phyloP scores from a whole-genome alignment of 2,113 vertebrate species.

The Campylomormyrus tamandua region DNA sequence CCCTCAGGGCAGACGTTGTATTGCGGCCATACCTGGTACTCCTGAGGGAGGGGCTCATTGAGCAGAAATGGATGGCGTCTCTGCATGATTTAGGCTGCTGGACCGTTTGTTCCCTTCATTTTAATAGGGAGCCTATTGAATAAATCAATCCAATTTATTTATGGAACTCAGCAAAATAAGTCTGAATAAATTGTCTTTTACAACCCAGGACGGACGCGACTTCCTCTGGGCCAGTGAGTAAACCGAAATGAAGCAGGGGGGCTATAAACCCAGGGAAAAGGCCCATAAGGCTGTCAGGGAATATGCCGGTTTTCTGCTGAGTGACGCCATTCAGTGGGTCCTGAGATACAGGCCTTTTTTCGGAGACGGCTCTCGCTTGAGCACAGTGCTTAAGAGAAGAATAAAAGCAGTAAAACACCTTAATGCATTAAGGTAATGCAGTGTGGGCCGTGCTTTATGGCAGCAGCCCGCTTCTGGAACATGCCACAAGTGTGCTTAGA shows the following conservation, averaged over 20 bases:
- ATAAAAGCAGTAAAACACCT: conserved; percentile 51
- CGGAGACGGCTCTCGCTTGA: neutral
- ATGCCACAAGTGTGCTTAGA: conserved; percentile 37
- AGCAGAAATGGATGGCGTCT: conserved; percentile 9
- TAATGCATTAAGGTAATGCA: conserved; percentile 56
- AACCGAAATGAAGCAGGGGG: conserved; percentile 52
- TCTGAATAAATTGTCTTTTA: conserved; percentile 46
- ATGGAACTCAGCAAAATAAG: conserved; percentile 33
- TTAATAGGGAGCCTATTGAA: conserved; percentile 33
- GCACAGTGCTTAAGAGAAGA: conserved; percentile 8
- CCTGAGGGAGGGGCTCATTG: conserved; percentile 17
- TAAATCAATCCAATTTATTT: conserved; percentile 41
- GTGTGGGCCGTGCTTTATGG: conserved; percentile 44
- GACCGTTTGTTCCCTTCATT: conserved; percentile 3
- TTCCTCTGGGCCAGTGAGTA: conserved; percentile 52
- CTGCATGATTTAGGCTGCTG: conserved; percentile 28
- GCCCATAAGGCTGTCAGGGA: conserved; percentile 56
- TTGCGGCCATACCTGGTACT: neutral
- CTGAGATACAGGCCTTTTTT: neutral
- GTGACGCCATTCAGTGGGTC: conserved; percentile 51
- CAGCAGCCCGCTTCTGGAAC: conserved; percentile 49
- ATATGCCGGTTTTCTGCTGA: conserved; percentile 42
- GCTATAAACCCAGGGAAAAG: conserved; percentile 48
- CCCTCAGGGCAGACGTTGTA: neutral
- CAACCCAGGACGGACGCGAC: conserved; percentile 27